These are phyloP conservation scores for Champsocephalus esox DNA, from an alignment of 2,797 vertebrate genomes.

Conservation along the genomic window DNA sequence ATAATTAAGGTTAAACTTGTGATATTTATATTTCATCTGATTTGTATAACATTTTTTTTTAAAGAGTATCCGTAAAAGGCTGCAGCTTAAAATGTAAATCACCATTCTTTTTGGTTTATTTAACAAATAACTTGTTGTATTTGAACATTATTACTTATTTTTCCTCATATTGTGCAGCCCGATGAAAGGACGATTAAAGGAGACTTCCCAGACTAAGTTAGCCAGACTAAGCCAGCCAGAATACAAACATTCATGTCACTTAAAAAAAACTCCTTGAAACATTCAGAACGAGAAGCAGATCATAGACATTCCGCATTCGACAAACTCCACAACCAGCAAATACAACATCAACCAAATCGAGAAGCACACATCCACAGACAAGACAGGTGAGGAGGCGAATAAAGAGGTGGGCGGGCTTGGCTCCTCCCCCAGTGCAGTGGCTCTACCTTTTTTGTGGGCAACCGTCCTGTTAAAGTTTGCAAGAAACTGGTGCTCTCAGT, in stretches of 20 bases:
- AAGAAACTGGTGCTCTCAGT: conserved; percentile 99
- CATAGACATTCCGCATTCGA: conserved; percentile 78
- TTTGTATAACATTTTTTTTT: no score
- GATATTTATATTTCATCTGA: no score
- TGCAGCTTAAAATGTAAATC: no score
- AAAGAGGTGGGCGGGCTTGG: conserved; percentile 69
- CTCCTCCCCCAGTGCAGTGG: conserved; percentile 85
- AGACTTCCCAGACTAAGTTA: conserved; percentile 64
- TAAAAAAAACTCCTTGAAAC: conserved; percentile 53
- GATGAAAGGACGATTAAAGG: conserved; percentile 4
- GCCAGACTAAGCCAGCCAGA: conserved; percentile 27
- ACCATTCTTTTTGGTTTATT: no score
- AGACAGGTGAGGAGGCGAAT: conserved; percentile 73
- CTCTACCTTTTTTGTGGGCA: conserved; percentile 99
- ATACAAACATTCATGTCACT: conserved; percentile 59
- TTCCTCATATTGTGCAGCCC: no score
- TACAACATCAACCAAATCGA: conserved; percentile 79
- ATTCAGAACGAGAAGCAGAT: conserved; percentile 71
- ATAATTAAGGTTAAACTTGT: no score
- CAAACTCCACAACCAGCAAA: conserved; percentile 83
- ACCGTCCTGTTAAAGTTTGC: conserved; percentile 99
- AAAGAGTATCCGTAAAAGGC: no score
- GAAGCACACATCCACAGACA: conserved; percentile 80
- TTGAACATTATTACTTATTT: no score
- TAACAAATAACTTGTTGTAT: no score